Base-by-base conservation (phyloP, 1,140 invertebrate genomes). In the Drosophila virilis region DNA sequence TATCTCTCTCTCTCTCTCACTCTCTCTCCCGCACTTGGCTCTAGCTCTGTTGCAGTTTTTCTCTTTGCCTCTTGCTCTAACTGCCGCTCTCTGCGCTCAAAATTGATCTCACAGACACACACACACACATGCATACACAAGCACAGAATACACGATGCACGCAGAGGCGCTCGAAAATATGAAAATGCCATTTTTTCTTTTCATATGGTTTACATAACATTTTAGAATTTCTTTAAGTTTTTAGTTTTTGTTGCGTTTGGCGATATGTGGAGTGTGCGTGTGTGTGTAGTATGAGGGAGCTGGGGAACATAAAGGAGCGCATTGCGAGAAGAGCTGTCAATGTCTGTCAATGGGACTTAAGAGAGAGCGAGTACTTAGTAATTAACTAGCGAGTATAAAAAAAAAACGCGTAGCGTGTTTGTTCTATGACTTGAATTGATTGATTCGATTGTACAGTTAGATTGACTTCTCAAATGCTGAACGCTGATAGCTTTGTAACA, bases 211-310 rank as follows among this genome's bases (percentile, higher is more conserved):
- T 32, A 43, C 38, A 54, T 59, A 46, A 67, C 40, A 13, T 33
- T 70, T 38, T 38, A 58, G 22, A 17, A 52, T 8, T 38, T 65
- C 2, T 46, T 58, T 17, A 15, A 13, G 33, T 13, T 51, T 43
- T 13, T 42, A 32, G 2, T 58, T n/a, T 13, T 42, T 66, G 42
- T 57, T 57, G 64, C 64, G 32, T 38, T 45, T 38, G 43, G 40
- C 70, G 70, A 73, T 68, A 68, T 68, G 64, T 68, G 65, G 46
- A 42, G 54, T 48, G 48, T 32, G 28, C 35, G 38, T 50, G 35
- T 42, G 32, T 64, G 59, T 33, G n/a, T 40, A 50, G 46, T 12
- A 17, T 4, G 17, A 15, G 45, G 17, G 9, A 48, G 9, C 46
- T 6, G 6, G 12, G 6, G 10, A 48, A 28, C n/a, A 33, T 7